phyloP scores from a whole-genome alignment of 2,888 invertebrate genomes.

The Junonia oenone region DNA sequence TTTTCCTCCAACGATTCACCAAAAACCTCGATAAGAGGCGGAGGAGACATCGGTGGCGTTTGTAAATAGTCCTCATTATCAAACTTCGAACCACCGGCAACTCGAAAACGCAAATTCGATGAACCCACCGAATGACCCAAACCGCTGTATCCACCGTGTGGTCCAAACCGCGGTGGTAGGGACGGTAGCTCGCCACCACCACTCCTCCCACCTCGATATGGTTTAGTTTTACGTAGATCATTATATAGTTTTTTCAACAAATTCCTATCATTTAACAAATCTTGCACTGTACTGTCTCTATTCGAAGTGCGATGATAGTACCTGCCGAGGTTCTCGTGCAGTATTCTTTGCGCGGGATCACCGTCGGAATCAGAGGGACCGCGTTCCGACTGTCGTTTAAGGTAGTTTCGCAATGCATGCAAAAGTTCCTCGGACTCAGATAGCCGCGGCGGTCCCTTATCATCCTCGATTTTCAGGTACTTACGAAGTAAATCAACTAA shows the following conservation, averaged over 20 bases:
- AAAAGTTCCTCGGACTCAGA: constrained; percentile 82
- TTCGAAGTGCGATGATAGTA: constrained; percentile 83
- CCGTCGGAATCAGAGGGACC: constrained; percentile 48
- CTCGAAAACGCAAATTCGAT: constrained; percentile 60
- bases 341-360: constrained; percentile 68
- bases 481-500: constrained; percentile 83
- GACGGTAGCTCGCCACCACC: constrained; percentile 37
- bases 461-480: constrained; percentile 81
- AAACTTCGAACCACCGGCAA: constrained; percentile 42
- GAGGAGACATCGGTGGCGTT: constrained; percentile 78
- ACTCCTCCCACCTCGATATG: constrained; percentile 63
- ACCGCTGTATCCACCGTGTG: constrained; percentile 49
- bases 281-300: constrained; percentile 84
- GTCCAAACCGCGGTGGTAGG: too few species aligned
- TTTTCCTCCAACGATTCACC: constrained; percentile 79
- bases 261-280: constrained; percentile 85
- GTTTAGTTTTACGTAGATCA: constrained; percentile 84
- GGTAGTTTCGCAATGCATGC: constrained; percentile 81
- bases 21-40: constrained; percentile 84
- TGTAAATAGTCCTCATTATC: constrained; percentile 49
- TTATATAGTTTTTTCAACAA: constrained; percentile 86
- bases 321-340: constrained; percentile 83
- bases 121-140: constrained; percentile 45
- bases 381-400: constrained; percentile 60
- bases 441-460: constrained; percentile 61